Base-by-base conservation (phyloP, 1,140 invertebrate species). In the Drosophila gunungcola region DNA sequence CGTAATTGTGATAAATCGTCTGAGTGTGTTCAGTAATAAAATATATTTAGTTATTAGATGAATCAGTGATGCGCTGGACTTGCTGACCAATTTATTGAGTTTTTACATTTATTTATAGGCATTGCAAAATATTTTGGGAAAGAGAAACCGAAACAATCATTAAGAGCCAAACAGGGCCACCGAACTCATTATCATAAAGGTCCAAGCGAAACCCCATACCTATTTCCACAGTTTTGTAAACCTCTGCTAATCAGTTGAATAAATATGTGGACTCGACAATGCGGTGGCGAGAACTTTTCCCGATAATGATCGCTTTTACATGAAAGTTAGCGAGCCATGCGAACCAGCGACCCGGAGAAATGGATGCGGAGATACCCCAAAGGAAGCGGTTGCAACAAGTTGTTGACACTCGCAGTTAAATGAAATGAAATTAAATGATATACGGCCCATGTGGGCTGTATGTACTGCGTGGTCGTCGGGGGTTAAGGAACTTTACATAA, bases 401-500 rank as follows among this genome's bases (percentile, higher is more conserved):
- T 72, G 68, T 72, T 72, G 68, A 72, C 68, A 72, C 65, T 57
- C 65, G 68, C 16, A 64, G 34, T 38, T 10, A 48, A 63, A 46
- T 68, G 62, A 32, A 63, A 62, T 49, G 9, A 41, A 49, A 46
- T 55, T 27, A 67, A 69, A 69, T 69, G 39, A 69, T 54, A 69
- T 54, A 65, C 27, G 34, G 48, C 32, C 25, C 25, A 4, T 51
- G 46, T 69, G 46, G 38, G 62, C n/a, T 32, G 25, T 38, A 10
- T 32, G 25, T 38, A 10, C 16, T 46, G 32, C 16, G 36, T 68
- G 67, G 51, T 27, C 5, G 48, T 51, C 48, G 39, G 32, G 27
- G 68, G 68, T 72, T 46, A 72, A 72, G 68, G 68, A 72, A 72
- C 68, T 72, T 69, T 48, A 70, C 52, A 72, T 72, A 70, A 70